Evolutionary conservation across 2,113 vertebrate species (phyloP).

Genomic region (Syngnathus typhle): DNA sequence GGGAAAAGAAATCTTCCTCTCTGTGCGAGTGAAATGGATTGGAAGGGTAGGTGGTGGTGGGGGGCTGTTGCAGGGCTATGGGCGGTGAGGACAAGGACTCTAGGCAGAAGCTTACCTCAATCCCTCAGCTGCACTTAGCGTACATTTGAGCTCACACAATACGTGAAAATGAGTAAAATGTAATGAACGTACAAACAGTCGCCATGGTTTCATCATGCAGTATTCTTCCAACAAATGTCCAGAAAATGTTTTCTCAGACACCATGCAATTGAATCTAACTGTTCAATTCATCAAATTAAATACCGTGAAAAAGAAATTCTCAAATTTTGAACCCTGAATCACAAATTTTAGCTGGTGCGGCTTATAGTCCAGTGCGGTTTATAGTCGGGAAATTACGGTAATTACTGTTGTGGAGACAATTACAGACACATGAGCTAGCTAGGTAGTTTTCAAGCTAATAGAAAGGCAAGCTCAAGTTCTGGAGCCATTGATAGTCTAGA

Average conservation of each 20-base stretch:
- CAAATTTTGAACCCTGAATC: no score
- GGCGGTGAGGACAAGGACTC: conserved; percentile 30
- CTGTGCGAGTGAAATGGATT: conserved; percentile 46
- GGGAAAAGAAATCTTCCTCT: conserved; percentile 53
- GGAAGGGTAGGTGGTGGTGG: conserved; percentile 15
- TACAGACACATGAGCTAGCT: no score
- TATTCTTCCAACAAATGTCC: no score
- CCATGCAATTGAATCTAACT: no score
- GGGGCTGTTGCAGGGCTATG: conserved; percentile 35
- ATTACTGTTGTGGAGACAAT: no score
- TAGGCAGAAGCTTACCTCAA: conserved; percentile 49
- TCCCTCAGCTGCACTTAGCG: conserved; percentile 28
- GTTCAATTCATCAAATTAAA: no score
- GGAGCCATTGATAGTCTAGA: conserved; percentile 43
- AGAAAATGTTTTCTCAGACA: no score
- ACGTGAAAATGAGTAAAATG: conserved; percentile 35
- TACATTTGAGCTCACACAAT: conserved; percentile 30
- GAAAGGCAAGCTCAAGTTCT: conserved; percentile 29
- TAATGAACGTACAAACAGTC: neutral
- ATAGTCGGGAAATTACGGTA: no score
- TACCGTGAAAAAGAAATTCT: no score
- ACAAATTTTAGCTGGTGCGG: no score
- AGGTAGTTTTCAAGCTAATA: neutral
- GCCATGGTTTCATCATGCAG: no score
- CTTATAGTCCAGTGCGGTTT: no score